Evolutionary conservation across 2,797 vertebrate species (phyloP).

Genomic region (Sebastolobus alascanus): DNA sequence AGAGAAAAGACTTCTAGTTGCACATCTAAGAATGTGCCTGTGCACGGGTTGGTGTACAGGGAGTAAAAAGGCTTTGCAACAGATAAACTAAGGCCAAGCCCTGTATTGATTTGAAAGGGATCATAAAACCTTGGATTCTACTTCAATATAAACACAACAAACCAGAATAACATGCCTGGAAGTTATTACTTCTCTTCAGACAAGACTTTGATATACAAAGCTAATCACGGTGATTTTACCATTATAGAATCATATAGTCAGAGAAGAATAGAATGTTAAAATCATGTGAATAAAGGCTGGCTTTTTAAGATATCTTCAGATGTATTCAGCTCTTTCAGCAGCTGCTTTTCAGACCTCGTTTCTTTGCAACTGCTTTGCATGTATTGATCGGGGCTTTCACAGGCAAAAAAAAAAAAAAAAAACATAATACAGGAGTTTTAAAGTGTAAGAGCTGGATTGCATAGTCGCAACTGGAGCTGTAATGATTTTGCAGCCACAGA

Average conservation of each 20-base stretch:
- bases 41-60: slow-evolving; percentile 1
- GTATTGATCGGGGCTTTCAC: slow-evolving; percentile 40
- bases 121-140: slow-evolving; percentile 31
- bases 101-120: slow-evolving; percentile 49
- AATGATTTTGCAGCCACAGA: slow-evolving; percentile 70
- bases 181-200: neutral
- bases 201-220: neutral
- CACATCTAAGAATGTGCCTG: slow-evolving; percentile 9
- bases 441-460: slow-evolving; percentile 33
- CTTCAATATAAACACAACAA: slow-evolving; percentile 23
- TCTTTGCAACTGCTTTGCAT: slow-evolving; percentile 37
- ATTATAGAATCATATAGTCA: neutral
- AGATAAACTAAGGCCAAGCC: slow-evolving; percentile 33
- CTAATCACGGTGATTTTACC: neutral
- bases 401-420: neutral
- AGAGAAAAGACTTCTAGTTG: slow-evolving; percentile 11
- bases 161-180: slow-evolving; percentile 1
- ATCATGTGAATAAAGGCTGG: neutral
- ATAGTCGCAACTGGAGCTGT: slow-evolving; percentile 54
- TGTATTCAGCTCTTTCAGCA: neutral
- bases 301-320: neutral
- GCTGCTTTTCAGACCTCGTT: slow-evolving; percentile 3
- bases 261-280: neutral
- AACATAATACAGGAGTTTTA: slow-evolving; percentile 26
- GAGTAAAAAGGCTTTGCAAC: slow-evolving; percentile 29